Percentiles rank a stretch among this genome's conserved stretches.
Evolutionary conservation across 2,888 invertebrate genomes (phyloP).

Genomic region (Leucophenga montana): DNA sequence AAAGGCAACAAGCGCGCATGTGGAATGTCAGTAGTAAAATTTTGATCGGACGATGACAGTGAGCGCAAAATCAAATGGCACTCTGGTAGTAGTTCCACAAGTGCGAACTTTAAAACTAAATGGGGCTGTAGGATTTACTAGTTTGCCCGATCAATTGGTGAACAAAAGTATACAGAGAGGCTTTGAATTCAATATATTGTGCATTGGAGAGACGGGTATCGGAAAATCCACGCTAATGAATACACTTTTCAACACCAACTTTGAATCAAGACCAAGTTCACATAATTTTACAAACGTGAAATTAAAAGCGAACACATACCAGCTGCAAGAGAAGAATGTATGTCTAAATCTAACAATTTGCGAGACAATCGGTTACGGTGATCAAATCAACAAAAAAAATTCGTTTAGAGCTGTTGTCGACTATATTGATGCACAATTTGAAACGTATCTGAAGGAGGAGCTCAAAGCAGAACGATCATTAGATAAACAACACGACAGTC

Average conservation of each 20-base stretch:
- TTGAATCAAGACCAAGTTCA: slow-evolving; percentile 94
- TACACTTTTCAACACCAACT: slow-evolving; percentile 97
- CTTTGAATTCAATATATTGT: slow-evolving; percentile 95
- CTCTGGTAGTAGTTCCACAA: no score
- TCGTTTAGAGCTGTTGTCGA: slow-evolving; percentile 98
- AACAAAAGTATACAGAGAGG: slow-evolving; percentile 98
- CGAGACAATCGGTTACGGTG: slow-evolving; percentile 99
- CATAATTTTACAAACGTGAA: slow-evolving; percentile 97
- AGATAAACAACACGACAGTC: slow-evolving; percentile 92
- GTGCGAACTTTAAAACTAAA: slow-evolving; percentile 88
- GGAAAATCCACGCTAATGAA: slow-evolving; percentile 99
- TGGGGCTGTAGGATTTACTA: slow-evolving; percentile 99
- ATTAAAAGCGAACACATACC: slow-evolving; percentile 96
- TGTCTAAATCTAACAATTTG: slow-evolving; percentile 95
- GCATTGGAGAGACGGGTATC: slow-evolving; percentile 90
- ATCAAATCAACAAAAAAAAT: slow-evolving; percentile 99
- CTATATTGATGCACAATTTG: slow-evolving; percentile 98
- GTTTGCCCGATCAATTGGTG: slow-evolving; percentile 97
- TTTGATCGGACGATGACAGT: no score
- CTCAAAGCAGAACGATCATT: slow-evolving; percentile 96
- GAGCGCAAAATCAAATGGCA: no score
- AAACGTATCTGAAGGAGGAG: slow-evolving; percentile 97
- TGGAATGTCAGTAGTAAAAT: no score
- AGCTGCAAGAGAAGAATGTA: slow-evolving; percentile 93
- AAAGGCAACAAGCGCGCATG: no score